A percentile compares a stretch with the other conserved stretches of the same genome.
Conservation (phyloP, 2,888 invertebrate species). For the Aspidapion aeneum region DNA sequence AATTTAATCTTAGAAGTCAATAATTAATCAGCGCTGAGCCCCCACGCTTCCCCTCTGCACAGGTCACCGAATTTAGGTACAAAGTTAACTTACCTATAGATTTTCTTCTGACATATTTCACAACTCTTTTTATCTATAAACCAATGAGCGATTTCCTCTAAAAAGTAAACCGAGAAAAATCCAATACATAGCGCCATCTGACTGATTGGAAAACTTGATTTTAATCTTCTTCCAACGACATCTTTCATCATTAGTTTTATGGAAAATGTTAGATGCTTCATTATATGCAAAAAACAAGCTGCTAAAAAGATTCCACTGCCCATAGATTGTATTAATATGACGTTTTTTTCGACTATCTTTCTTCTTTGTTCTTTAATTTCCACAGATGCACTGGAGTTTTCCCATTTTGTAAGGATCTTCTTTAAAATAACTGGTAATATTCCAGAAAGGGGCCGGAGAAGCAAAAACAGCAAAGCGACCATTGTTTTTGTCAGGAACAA, state of each 20-base stretch:
- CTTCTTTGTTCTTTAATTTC: not conserved
- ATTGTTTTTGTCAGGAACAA: not conserved
- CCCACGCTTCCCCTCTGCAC: no score
- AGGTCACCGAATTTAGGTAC: no score
- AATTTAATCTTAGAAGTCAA: no score
- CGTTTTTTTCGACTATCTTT: not conserved
- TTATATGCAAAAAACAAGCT: not conserved
- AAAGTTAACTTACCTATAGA: not conserved
- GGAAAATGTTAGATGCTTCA: not conserved
- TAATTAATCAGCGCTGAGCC: no score
- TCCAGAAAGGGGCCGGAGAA: not conserved
- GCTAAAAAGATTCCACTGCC: not conserved
- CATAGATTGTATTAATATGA: not conserved
- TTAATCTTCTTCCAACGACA: not conserved
- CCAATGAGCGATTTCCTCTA: not conserved
- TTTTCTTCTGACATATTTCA: not conserved
- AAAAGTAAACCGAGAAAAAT: slow-evolving; percentile 1
- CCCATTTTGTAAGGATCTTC: not conserved
- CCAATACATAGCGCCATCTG: not conserved
- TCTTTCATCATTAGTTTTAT: not conserved
- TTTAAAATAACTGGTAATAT: not conserved
- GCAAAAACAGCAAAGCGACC: not conserved
- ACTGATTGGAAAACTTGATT: not conserved
- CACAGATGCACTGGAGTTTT: not conserved
- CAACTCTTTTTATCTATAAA: not conserved